Evolutionary conservation across 1,140 invertebrate genomes (phyloP), one percentile per base, ranked within the genome.

Genomic region (Bombyx mandarina): DNA sequence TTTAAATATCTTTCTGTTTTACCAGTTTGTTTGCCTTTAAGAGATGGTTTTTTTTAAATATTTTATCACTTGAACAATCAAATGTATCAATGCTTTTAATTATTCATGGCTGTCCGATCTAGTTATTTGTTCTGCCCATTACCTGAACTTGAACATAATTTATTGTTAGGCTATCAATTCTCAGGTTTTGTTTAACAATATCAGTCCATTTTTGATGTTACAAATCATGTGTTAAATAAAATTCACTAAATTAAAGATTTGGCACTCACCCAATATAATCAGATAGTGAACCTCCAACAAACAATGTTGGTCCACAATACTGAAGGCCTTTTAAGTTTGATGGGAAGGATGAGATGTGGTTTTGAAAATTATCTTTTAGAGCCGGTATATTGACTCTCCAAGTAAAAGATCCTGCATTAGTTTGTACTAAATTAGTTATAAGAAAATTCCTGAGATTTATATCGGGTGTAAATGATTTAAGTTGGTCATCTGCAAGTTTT

Each of bases 231-330:
- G 2, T 47, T 10, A 47, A 89, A 89, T 65, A 65, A 51, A 49
- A 50, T 18, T 35, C 0, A 35, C 4, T 5, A 35, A 5, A 53
- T 10, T 8, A 10, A 10, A 53, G 6, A 12, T 26, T 54, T 45
- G 2, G 35, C 46, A 26, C 84, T 89, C 89, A 95, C 93, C 88
- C 91, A 64, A 98, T 90, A 77, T 94, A 97, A 76, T 93, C 90
- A 9, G 96, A 97, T 5, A 92, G 88, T 18, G 82, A 89, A 56
- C 97, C 97, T 57, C 91, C 94, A 63, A 99, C 90, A 79, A 98
- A 98, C 0, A 96, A 78, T 7, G 93, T 93, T 9, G 93, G 92
- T 35, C 93, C 93, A 48, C 86, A 69, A 71, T 91, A 97, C 49
- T 86, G 80, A 42, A 89, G 77, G 0, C 81, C 76, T 43, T 77